Evolutionary conservation across 64 coral and sea anemone species (phyloP).

Genomic region (Stichodactyla mertensii): DNA sequence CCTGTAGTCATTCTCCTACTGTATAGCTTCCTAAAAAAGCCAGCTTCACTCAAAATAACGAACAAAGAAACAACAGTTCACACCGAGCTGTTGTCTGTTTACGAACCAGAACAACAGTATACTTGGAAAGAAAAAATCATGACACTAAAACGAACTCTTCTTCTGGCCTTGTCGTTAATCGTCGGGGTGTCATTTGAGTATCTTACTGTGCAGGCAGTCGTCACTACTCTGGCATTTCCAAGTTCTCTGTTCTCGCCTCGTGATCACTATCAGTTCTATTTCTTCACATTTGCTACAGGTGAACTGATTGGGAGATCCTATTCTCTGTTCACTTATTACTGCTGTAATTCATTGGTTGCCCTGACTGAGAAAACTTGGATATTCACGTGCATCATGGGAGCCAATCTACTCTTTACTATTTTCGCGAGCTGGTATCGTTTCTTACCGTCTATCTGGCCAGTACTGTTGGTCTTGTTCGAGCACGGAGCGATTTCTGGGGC

Average conservation of each 20-base stretch:
- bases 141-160: slow-evolving; percentile 5
- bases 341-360: slow-evolving; percentile 21
- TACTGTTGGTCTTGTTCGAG: slow-evolving; percentile 41
- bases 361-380: slow-evolving; percentile 55
- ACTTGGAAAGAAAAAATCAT: slow-evolving; percentile 24
- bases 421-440: slow-evolving; percentile 81
- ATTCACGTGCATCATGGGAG: slow-evolving; percentile 26
- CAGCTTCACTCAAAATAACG: slow-evolving; percentile 13
- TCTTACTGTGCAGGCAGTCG: slow-evolving; percentile 54
- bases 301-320: slow-evolving; percentile 64
- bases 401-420: slow-evolving; percentile 52
- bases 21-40: slow-evolving; percentile 24
- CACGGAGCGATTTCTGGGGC: slow-evolving; percentile 43
- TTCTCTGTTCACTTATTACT: slow-evolving; percentile 21
- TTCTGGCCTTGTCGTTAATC: slow-evolving; percentile 11
- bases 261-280: slow-evolving; percentile 78
- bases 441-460: slow-evolving; percentile 28
- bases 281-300: slow-evolving; percentile 36
- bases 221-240: slow-evolving; percentile 65
- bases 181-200: slow-evolving; percentile 44
- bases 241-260: slow-evolving; percentile 60
- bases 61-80: background rate
- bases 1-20: slow-evolving; percentile 51
- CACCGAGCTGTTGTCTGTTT: background rate
- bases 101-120: background rate